phyloP scores from a whole-genome alignment of 2,888 invertebrate species.

The Sericinus montela region DNA sequence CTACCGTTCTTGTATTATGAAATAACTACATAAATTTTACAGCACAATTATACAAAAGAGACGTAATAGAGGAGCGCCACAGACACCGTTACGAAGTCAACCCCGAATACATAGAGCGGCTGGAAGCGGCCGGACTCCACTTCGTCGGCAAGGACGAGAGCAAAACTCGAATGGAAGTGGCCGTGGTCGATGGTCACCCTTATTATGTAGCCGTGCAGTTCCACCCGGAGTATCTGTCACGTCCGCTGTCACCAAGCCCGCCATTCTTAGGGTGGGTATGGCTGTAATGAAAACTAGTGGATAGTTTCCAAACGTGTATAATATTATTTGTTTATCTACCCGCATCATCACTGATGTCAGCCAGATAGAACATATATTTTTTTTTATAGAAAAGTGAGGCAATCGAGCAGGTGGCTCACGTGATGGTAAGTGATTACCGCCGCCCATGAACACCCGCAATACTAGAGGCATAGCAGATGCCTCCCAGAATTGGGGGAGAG shows the following conservation, averaged over 20 bases:
- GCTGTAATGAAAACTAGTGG: too few species aligned
- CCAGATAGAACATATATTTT: too few species aligned
- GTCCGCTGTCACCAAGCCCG: conserved; percentile 95
- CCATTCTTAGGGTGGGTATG: conserved; percentile 89
- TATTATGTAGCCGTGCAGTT: conserved; percentile 98
- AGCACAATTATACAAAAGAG: conserved; percentile 88
- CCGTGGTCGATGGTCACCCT: conserved; percentile 91
- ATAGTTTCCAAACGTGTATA: too few species aligned
- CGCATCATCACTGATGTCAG: too few species aligned
- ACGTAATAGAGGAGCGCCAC: conserved; percentile 94
- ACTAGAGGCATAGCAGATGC: too few species aligned
- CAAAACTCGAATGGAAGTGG: conserved; percentile 96
- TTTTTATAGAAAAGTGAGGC: too few species aligned
- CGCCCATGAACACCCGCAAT: too few species aligned
- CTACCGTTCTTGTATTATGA: too few species aligned
- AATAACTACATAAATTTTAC: conserved; percentile 18
- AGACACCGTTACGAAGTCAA: conserved; percentile 99
- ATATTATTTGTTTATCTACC: too few species aligned
- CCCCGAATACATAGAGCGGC: conserved; percentile 87
- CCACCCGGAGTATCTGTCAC: conserved; percentile 97
- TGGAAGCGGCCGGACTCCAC: conserved; percentile 90
- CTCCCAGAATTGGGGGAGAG: too few species aligned
- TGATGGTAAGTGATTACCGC: too few species aligned
- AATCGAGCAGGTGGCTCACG: too few species aligned
- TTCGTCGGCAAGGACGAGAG: conserved; percentile 94